phyloP scores from a whole-genome alignment of 2,797 vertebrate species.

The Hyperoplus immaculatus region DNA sequence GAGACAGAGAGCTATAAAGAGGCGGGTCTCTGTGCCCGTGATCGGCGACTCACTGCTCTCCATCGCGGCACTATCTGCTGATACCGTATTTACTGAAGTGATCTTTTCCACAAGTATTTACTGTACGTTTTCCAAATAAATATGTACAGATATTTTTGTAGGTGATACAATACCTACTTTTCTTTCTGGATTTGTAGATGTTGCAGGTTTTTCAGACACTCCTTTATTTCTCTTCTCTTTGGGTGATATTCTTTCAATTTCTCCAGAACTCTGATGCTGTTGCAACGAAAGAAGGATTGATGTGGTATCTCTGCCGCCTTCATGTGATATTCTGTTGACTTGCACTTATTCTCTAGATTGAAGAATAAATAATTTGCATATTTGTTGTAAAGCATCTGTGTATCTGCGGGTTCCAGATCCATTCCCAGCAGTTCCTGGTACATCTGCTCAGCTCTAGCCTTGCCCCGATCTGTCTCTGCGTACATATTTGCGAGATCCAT shows the following conservation, averaged over 20 bases:
- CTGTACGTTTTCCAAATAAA: no score
- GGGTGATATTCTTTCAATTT: neutral
- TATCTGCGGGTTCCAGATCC: constrained; percentile 35
- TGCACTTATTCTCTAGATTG: fast-evolving
- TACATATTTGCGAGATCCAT: constrained; percentile 43
- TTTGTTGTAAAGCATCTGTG: constrained; percentile 49
- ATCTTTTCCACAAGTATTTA: no score
- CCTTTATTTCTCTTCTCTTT: neutral
- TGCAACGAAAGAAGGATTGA: neutral
- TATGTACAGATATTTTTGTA: no score
- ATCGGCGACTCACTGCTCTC: no score
- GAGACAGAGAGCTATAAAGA: no score
- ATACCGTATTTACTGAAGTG: no score
- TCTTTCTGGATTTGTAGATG: no score
- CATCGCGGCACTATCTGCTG: no score
- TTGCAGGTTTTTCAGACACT: constrained; percentile 15
- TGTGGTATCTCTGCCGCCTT: neutral
- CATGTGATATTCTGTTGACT: constrained; percentile 22
- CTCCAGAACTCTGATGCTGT: constrained; percentile 17
- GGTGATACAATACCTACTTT: no score
- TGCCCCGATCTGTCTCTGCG: no score
- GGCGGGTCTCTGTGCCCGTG: no score
- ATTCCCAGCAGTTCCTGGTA: constrained; percentile 48
- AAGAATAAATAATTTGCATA: constrained; percentile 49
- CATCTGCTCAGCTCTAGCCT: constrained; percentile 33